Percentiles rank a stretch among this genome's conserved stretches.
phyloP scores from a whole-genome alignment of 2,113 vertebrate species.

The Rhinogobius similis region DNA sequence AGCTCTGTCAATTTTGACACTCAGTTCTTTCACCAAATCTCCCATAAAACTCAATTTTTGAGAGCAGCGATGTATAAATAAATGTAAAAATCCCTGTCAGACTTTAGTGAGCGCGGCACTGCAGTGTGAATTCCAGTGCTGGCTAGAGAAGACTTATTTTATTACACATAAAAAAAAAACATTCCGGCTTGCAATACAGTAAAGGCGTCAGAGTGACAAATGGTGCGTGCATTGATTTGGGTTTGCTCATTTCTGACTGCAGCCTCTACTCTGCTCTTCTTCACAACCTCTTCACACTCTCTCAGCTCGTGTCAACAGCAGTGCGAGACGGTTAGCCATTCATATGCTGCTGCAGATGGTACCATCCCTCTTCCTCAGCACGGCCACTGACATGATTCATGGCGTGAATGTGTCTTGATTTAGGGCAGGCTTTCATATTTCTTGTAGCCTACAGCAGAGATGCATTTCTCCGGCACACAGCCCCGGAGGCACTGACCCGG shows the following conservation, averaged over 20 bases:
- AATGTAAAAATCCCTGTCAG: background rate
- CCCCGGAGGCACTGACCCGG: slow-evolving; percentile 75
- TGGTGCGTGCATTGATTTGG: slow-evolving; percentile 44
- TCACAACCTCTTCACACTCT: slow-evolving; percentile 72
- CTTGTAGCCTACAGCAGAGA: slow-evolving; percentile 71
- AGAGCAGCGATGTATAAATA: background rate
- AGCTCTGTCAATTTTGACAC: background rate
- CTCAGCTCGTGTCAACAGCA: slow-evolving; percentile 70
- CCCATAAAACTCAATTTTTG: background rate
- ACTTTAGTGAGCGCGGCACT: slow-evolving; percentile 16
- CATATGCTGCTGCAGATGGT: slow-evolving; percentile 70
- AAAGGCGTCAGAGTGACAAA: slow-evolving; percentile 62
- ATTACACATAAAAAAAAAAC: slow-evolving; percentile 29
- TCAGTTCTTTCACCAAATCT: background rate
- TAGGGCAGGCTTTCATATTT: slow-evolving; percentile 74
- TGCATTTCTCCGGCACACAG: slow-evolving; percentile 74
- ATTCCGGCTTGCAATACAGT: slow-evolving; percentile 38
- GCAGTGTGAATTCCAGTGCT: slow-evolving; percentile 28
- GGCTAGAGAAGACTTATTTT: slow-evolving; percentile 40
- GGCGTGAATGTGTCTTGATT: slow-evolving; percentile 77
- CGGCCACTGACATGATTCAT: slow-evolving; percentile 76
- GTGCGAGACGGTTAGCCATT: slow-evolving; percentile 70
- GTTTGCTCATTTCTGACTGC: slow-evolving; percentile 55
- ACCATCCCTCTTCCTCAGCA: slow-evolving; percentile 66
- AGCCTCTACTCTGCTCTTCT: slow-evolving; percentile 60